Conservation (phyloP, 2,797 vertebrate species). For the Takifugu rubripes region DNA sequence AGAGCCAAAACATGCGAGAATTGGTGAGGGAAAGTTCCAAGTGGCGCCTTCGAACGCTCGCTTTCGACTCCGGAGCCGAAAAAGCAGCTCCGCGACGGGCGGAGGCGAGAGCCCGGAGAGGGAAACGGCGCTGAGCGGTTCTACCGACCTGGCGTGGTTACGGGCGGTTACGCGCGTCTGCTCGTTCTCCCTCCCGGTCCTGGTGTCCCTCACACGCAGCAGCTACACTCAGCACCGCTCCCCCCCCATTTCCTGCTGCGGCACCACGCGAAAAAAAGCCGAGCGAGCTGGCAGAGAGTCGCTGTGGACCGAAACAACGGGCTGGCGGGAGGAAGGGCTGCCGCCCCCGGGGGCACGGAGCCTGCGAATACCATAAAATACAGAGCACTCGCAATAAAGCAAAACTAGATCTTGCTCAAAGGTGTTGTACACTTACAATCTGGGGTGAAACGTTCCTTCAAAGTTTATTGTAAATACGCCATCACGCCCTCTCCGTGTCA, state of each 20-base stretch:
- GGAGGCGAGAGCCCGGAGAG: background rate
- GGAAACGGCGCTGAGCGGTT: accelerated
- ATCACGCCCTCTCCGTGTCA: too few relatives aligned
- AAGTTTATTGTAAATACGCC: too few relatives aligned
- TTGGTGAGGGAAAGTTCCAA: background rate
- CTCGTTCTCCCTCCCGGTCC: slow-evolving; percentile 40
- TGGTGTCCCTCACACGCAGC: background rate
- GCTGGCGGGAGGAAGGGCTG: too few relatives aligned
- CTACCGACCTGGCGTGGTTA: slow-evolving; percentile 13
- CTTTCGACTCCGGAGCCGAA: too few relatives aligned
- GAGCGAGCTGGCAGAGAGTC: too few relatives aligned
- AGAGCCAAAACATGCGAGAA: background rate
- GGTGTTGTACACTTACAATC: too few relatives aligned
- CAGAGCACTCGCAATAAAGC: too few relatives aligned
- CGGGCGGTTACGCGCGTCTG: slow-evolving; percentile 27
- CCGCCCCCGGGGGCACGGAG: too few relatives aligned
- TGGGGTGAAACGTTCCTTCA: too few relatives aligned
- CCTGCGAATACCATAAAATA: too few relatives aligned
- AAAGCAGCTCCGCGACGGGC: background rate
- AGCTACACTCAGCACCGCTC: slow-evolving; percentile 9
- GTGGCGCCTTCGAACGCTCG: background rate
- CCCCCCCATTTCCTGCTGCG: slow-evolving; percentile 57
- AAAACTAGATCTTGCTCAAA: too few relatives aligned
- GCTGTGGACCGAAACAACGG: too few relatives aligned
- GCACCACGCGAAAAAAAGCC: slow-evolving; percentile 6